Conservation (phyloP, 2,113 vertebrate species). For the Lathamus discolor region DNA sequence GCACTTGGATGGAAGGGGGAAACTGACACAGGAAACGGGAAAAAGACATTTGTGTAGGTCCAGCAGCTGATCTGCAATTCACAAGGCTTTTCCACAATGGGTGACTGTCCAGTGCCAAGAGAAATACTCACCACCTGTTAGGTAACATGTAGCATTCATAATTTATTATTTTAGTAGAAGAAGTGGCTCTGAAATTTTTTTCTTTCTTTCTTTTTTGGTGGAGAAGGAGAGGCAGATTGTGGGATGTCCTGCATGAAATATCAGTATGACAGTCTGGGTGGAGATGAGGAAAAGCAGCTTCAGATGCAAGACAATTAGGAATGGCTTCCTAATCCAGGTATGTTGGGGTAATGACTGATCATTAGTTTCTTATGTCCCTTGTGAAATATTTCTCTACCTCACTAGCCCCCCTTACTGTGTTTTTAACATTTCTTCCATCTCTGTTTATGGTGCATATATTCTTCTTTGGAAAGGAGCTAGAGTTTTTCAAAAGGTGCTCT, state of each 20-base stretch:
- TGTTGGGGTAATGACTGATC: neutral
- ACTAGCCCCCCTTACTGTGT: neutral
- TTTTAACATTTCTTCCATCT: neutral
- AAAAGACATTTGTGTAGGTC: neutral
- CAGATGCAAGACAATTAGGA: neutral
- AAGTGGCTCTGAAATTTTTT: neutral
- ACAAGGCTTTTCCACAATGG: neutral
- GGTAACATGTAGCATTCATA: neutral
- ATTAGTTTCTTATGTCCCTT: neutral
- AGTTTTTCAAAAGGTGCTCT: neutral
- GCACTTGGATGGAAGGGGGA: rapidly evolving
- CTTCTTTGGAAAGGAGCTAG: neutral
- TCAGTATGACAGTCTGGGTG: neutral
- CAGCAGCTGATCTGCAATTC: neutral
- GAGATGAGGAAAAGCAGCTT: neutral
- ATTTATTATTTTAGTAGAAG: neutral
- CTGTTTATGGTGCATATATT: neutral
- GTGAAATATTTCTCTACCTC: neutral
- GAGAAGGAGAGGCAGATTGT: neutral
- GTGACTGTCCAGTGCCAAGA: neutral
- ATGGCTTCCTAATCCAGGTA: rapidly evolving
- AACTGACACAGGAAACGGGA: neutral
- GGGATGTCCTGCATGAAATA: neutral
- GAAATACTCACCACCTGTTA: neutral
- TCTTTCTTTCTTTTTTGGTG: neutral